Evolutionary conservation across 2,113 vertebrate genomes (phyloP).

Genomic region (Atractosteus spatula): DNA sequence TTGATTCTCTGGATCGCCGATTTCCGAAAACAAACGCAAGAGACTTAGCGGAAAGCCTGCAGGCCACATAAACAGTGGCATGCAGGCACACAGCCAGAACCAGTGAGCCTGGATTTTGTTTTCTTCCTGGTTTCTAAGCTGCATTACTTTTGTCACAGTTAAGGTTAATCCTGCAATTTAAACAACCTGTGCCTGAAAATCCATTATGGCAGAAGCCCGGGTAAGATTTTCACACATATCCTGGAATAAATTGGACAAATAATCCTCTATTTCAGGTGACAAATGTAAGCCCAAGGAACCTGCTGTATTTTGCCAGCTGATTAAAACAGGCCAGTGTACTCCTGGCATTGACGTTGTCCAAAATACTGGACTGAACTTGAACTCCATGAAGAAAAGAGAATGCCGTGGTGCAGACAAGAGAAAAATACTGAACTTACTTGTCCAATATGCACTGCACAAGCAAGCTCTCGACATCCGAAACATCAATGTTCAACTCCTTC

Average conservation of each 20-base stretch:
- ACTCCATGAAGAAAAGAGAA: not conserved
- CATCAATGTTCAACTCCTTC: constrained; percentile 98
- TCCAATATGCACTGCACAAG: constrained; percentile 99
- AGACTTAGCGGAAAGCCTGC: not conserved
- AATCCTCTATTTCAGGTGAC: too few relatives aligned
- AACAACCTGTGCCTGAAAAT: too few relatives aligned
- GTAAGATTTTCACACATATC: too few relatives aligned
- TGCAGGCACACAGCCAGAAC: too few relatives aligned
- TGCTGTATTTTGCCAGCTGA: not conserved
- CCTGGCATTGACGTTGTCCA: not conserved
- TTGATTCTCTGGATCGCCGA: not conserved
- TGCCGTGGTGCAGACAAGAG: not conserved
- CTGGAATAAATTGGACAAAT: too few relatives aligned
- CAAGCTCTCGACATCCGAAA: constrained; percentile 98
- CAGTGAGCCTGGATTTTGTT: too few relatives aligned
- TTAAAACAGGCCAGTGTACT: not conserved
- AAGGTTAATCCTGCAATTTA: too few relatives aligned
- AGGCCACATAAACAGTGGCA: too few relatives aligned
- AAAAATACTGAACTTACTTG: constrained; percentile 78
- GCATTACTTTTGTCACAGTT: too few relatives aligned
- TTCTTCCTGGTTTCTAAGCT: too few relatives aligned
- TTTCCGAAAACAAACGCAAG: not conserved
- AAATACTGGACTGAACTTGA: not conserved
- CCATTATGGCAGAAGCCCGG: too few relatives aligned
- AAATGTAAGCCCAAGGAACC: not conserved